These are phyloP conservation scores for Cotesia typhae DNA, from an alignment of 1,140 invertebrate genomes.

Conservation along the genomic window DNA sequence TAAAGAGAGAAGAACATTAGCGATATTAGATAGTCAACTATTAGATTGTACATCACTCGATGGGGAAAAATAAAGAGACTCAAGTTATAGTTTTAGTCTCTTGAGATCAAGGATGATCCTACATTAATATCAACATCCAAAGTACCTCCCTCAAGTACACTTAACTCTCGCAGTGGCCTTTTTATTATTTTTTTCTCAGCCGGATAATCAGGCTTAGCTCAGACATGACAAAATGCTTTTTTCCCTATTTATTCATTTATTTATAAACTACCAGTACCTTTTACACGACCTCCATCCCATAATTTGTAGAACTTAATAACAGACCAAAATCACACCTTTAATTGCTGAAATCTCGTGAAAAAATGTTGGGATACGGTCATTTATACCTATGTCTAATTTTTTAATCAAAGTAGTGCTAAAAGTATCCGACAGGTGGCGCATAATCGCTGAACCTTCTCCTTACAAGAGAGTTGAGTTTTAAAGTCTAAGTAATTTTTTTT, in stretches of 20 bases:
- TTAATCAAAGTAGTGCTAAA: neutral
- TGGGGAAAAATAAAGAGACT: slow-evolving; percentile 7
- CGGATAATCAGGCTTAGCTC: slow-evolving; percentile 27
- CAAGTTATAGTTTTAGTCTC: neutral
- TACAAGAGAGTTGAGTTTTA: no score
- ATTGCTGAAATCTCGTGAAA: no score
- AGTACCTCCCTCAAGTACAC: neutral
- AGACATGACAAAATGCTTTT: slow-evolving; percentile 27
- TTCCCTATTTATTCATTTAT: no score
- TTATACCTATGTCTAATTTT: neutral
- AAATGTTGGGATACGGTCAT: no score
- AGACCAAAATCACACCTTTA: no score
- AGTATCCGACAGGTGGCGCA: no score
- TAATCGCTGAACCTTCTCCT: neutral
- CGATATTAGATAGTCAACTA: slow-evolving; percentile 6
- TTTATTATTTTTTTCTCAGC: slow-evolving; percentile 21
- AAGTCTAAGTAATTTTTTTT: no score
- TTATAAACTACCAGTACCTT: neutral
- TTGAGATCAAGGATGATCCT: slow-evolving; percentile 16
- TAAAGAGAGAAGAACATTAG: slow-evolving; percentile 6
- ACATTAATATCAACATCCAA: slow-evolving; percentile 29
- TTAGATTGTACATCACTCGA: slow-evolving; percentile 16
- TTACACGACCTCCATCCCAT: no score
- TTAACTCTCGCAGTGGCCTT: neutral
- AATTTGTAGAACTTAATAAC: no score